A percentile compares a stretch with the other conserved stretches of the same genome.
These are phyloP conservation scores for Pangasius krempfi DNA, from an alignment of 2,797 vertebrate genomes.

Conservation along the genomic window DNA sequence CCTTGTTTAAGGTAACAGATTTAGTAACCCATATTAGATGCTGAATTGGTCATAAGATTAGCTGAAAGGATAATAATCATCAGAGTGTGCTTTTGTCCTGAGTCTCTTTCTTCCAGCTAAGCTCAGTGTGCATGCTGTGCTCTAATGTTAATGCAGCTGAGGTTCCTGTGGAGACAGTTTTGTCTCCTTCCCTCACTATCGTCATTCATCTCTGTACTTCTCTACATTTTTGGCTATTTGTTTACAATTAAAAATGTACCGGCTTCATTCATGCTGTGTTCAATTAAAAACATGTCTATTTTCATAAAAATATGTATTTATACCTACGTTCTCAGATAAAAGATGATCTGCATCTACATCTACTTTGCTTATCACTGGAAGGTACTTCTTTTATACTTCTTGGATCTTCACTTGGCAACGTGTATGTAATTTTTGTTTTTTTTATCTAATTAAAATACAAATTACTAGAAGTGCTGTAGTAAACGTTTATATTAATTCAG, in stretches of 20 bases:
- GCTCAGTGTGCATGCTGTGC: constrained; percentile 21
- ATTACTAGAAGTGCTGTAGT: not conserved
- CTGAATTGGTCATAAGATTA: constrained; percentile 16
- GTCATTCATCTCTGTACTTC: not conserved
- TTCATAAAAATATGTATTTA: not conserved
- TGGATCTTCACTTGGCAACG: not conserved
- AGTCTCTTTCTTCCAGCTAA: constrained; percentile 18
- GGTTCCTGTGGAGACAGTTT: constrained; percentile 21
- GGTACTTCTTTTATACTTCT: not conserved
- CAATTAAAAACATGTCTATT: not conserved
- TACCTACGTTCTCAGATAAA: too few species aligned
- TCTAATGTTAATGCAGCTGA: constrained; percentile 45
- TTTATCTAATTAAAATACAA: not conserved
- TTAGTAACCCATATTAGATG: constrained; percentile 26
- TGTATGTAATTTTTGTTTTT: not conserved
- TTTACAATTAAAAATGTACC: not conserved
- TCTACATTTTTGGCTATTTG: not conserved
- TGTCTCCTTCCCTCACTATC: not conserved
- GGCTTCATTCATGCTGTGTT: not conserved
- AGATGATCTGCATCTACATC: not conserved
- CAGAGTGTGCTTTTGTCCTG: constrained; percentile 28
- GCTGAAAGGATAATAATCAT: constrained; percentile 22
- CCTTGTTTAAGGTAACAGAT: constrained; percentile 13
- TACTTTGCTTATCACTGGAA: not conserved
- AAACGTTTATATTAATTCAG: not conserved